Percentiles rank a stretch among this genome's conserved stretches.
These are phyloP conservation scores for Cepaea nemoralis DNA, from an alignment of 1,140 invertebrate genomes.

Conservation along the genomic window DNA sequence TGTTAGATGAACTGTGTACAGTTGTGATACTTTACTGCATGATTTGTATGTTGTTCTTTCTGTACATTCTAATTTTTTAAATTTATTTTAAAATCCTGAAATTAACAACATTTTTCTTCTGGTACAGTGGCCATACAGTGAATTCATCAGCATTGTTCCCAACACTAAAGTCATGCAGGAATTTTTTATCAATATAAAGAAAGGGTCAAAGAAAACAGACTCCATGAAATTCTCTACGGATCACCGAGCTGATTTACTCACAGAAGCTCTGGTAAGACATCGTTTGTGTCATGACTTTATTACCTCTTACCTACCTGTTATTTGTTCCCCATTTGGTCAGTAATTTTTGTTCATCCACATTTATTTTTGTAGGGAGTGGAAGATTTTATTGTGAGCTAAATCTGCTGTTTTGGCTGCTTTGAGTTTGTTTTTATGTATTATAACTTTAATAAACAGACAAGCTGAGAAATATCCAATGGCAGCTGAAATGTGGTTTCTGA, in stretches of 20 bases:
- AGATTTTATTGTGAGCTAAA: no score
- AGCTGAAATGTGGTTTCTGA: no score
- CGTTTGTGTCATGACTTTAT: not conserved
- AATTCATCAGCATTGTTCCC: conserved; percentile 74
- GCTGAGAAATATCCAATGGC: no score
- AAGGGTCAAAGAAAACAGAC: conserved; percentile 88
- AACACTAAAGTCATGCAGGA: conserved; percentile 73
- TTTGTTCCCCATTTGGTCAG: no score
- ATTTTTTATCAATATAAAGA: conserved; percentile 89
- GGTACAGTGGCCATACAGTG: conserved; percentile 74
- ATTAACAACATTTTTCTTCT: not conserved
- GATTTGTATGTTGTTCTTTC: not conserved
- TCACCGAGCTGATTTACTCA: conserved; percentile 90
- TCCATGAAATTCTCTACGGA: conserved; percentile 98
- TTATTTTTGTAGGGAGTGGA: no score
- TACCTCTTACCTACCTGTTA: not conserved
- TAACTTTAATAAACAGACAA: no score
- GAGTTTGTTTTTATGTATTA: no score
- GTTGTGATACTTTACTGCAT: not conserved
- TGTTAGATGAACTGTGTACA: not conserved
- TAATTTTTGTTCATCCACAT: no score
- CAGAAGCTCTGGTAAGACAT: conserved; percentile 87
- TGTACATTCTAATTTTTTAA: conserved; percentile 11
- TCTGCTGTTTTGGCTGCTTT: no score
- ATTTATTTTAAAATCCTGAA: not conserved